Percentiles rank a stretch among this genome's conserved stretches.
Conservation (phyloP, 2,888 invertebrate genomes). For the Heliconius sara region DNA sequence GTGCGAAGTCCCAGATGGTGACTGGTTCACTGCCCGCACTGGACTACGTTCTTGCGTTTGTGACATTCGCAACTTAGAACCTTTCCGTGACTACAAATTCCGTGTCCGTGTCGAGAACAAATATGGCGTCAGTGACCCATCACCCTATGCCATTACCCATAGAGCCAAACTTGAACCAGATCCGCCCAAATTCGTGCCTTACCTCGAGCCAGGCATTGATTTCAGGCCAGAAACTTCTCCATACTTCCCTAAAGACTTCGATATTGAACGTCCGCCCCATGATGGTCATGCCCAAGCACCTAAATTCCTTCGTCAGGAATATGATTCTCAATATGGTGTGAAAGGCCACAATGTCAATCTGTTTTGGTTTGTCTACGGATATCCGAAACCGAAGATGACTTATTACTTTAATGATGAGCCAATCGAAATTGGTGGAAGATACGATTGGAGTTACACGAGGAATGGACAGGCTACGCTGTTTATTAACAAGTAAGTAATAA, state of each 20-base stretch:
- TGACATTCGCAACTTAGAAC: conserved; percentile 94
- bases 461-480: conserved; percentile 96
- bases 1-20: conserved; percentile 95
- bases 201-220: conserved; percentile 90
- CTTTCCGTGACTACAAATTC: conserved; percentile 97
- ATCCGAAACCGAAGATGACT: conserved; percentile 96
- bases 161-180: conserved; percentile 91
- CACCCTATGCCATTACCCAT: conserved; percentile 93
- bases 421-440: conserved; percentile 92
- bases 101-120: conserved; percentile 98
- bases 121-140: conserved; percentile 98
- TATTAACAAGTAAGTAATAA: conserved; percentile 88
- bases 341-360: conserved; percentile 95
- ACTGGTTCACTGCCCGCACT: conserved; percentile 95
- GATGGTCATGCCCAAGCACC: conserved; percentile 93
- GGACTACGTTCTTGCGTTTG: conserved; percentile 95
- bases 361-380: conserved; percentile 97
- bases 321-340: conserved; percentile 95
- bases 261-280: conserved; percentile 94
- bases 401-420: conserved; percentile 94
- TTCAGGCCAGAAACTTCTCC: conserved; percentile 93
- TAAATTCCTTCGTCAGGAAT: conserved; percentile 93
- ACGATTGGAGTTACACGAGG: conserved; percentile 93
- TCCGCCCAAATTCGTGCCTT: conserved; percentile 90
- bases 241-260: conserved; percentile 96